Evolutionary conservation across 2,797 vertebrate genomes (phyloP).

Genomic region (Arctocebus calabarensis): DNA sequence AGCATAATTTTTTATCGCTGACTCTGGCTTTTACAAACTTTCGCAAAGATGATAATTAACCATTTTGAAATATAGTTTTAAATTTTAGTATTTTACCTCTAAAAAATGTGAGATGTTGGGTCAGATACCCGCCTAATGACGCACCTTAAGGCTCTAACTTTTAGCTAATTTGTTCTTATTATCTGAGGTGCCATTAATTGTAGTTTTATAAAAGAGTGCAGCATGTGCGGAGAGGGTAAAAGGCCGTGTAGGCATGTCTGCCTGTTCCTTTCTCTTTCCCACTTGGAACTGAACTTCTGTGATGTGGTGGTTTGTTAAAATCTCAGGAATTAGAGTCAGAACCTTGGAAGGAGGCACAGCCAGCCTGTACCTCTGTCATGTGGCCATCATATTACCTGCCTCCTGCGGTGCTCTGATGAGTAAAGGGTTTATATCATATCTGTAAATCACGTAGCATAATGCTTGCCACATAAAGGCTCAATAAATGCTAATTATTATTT

Average conservation of each 20-base stretch:
- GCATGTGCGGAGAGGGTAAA: background rate
- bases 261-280: background rate
- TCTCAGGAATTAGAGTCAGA: background rate
- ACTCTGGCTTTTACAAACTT: background rate
- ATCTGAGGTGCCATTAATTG: background rate
- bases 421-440: background rate
- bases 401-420: background rate
- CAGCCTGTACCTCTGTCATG: background rate
- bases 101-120: background rate
- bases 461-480: slow-evolving; percentile 16
- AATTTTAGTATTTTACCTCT: background rate
- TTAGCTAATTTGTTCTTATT: background rate
- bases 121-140: background rate
- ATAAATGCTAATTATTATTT: slow-evolving; percentile 56
- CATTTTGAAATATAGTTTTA: slow-evolving; percentile 52
- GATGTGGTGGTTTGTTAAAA: background rate
- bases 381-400: background rate
- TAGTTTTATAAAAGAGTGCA: background rate
- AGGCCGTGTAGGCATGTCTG: background rate
- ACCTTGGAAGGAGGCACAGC: background rate
- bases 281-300: background rate
- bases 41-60: background rate
- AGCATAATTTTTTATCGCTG: slow-evolving; percentile 30
- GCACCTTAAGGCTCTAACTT: background rate
- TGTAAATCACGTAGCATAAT: background rate